Evolutionary conservation across 2,797 vertebrate genomes (phyloP), one percentile per base, ranked within the genome.

Genomic region (Galagoides demidoff): DNA sequence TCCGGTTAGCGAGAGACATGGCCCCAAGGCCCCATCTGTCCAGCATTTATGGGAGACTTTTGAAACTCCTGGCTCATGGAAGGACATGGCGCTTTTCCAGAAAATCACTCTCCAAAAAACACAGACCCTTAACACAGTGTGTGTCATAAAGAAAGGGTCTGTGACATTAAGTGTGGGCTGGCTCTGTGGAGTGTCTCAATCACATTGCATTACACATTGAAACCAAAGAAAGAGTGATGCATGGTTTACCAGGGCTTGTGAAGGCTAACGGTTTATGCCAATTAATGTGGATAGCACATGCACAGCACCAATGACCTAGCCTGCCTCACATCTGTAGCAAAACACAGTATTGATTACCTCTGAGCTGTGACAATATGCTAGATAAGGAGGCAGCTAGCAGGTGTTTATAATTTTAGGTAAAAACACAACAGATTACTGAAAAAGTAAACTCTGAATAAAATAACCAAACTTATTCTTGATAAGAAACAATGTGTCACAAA

Each of bases 221-320:
- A 95, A 95, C 49, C 96, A 97, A 94, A 92, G 16, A 96, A 78
- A 96, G 90, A 95, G 77, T 55, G 83, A 92, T 43, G n/a, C 70
- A 29, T 45, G 77, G 57, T 27, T 10, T 6, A 45, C 78, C 85
- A 76, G 77, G 90, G 78, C 97, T 98, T 97, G 97, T 97, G 97
- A 87, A 92, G 90, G 83, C 79, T 93, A 95, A 97, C 37, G 43
- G 87, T 96, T 63, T 85, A 94, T 82, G 91, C 70, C 94, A 97
- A 59, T 97, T 97, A 97, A 97, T 83, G 61, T 92, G 96, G 96
- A 97, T 89, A 97, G 89, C 85, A 86, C 79, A 96, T 16, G 70
- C 92, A 61, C 92, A 27, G 25, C 37, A 91, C 73, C 59, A 79
- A 78, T 93, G 83, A 88, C 89, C 85, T 73, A 77, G 39, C 20